A percentile compares a stretch with the other conserved stretches of the same genome.
Evolutionary conservation across 2,113 vertebrate genomes (phyloP).

Genomic region (Leucoraja erinaceus): DNA sequence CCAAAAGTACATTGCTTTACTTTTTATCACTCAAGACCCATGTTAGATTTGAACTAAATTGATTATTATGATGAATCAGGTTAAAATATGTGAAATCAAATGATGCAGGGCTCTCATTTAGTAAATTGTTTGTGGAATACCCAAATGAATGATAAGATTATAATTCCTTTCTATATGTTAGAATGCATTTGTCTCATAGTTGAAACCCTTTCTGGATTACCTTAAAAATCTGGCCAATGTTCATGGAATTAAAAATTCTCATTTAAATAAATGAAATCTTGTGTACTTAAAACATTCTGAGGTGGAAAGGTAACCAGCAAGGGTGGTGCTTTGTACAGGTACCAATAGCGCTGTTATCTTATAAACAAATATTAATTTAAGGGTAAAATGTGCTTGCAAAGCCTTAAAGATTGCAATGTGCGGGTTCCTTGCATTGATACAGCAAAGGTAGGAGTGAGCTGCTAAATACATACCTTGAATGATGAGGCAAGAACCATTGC

Average conservation of each 20-base stretch:
- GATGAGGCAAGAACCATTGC: no score
- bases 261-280: no score
- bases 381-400: no score
- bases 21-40: neutral
- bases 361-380: no score
- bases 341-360: no score
- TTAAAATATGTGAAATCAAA: neutral
- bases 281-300: no score
- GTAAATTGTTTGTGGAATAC: neutral
- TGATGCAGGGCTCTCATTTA: neutral
- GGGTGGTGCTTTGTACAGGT: no score
- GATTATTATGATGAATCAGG: conserved; percentile 6
- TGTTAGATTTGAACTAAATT: conserved; percentile 14
- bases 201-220: conserved; percentile 10
- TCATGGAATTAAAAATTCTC: neutral
- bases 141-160: neutral
- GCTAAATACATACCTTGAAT: no score
- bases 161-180: neutral
- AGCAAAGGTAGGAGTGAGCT: no score
- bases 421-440: no score
- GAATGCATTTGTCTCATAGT: neutral
- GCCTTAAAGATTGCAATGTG: no score
- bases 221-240: neutral
- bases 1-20: neutral
- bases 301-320: no score